Conservation (phyloP, 2,797 vertebrate genomes). For the Sparidentex hasta region DNA sequence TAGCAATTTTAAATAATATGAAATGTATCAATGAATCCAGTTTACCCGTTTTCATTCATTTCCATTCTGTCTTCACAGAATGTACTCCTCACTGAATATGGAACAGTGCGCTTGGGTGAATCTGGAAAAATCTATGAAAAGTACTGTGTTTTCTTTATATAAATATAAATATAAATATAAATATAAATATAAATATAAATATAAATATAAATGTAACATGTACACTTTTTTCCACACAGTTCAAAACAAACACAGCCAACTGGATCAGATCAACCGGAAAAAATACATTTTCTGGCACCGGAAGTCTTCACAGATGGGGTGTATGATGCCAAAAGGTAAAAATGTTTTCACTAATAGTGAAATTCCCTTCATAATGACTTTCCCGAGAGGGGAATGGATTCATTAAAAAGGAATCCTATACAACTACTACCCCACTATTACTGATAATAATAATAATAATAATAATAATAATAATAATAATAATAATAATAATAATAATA, state of each 20-base stretch:
- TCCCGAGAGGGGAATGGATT: too few species aligned
- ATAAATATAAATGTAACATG: neutral
- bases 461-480: too few species aligned
- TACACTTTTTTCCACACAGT: conserved; percentile 9
- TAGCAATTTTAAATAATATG: neutral
- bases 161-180: neutral
- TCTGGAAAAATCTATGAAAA: conserved; percentile 16
- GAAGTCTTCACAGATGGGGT: neutral
- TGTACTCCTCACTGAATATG: conserved; percentile 3
- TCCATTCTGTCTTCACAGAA: conserved; percentile 1
- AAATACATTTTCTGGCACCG: conserved; percentile 18
- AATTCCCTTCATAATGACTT: neutral
- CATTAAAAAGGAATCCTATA: too few species aligned
- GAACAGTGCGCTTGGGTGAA: conserved; percentile 4
- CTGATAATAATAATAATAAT: too few species aligned
- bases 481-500: too few species aligned
- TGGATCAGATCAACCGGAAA: rapidly evolving
- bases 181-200: neutral
- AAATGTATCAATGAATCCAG: neutral
- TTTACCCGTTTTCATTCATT: neutral
- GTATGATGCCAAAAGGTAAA: conserved; percentile 33
- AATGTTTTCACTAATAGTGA: neutral
- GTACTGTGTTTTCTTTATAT: conserved; percentile 22
- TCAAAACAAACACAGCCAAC: neutral
- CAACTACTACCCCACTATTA: too few species aligned